phyloP scores from a whole-genome alignment of 2,113 vertebrate genomes.

The Tiliqua scincoides region DNA sequence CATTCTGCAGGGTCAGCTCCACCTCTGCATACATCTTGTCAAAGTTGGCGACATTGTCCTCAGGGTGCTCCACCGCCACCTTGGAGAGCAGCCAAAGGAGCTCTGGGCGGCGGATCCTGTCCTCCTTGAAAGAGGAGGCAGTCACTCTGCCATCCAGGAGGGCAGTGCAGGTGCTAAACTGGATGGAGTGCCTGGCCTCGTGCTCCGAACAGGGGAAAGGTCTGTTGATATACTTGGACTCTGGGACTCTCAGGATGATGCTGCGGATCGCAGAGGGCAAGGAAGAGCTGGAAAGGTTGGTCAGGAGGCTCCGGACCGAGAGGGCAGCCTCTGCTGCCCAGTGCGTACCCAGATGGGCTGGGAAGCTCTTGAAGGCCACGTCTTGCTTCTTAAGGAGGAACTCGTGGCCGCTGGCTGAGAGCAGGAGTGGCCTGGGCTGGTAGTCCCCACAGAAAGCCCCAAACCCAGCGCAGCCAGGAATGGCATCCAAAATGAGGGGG shows the following conservation, averaged over 20 bases:
- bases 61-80: conserved; percentile 84
- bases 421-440: conserved; percentile 69
- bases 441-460: conserved; percentile 86
- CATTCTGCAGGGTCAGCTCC: conserved; percentile 77
- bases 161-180: conserved; percentile 86
- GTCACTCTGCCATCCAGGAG: conserved; percentile 85
- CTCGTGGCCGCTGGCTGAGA: conserved; percentile 54
- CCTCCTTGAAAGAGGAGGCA: conserved; percentile 76
- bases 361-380: conserved; percentile 88
- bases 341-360: conserved; percentile 91
- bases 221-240: conserved; percentile 89
- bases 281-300: conserved; percentile 69
- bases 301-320: conserved; percentile 78
- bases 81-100: conserved; percentile 79
- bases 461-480: conserved; percentile 85
- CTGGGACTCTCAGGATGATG: conserved; percentile 83
- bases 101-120: conserved; percentile 75
- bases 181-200: conserved; percentile 89
- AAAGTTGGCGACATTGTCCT: conserved; percentile 86
- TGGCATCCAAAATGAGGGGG: conserved; percentile 79
- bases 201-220: conserved; percentile 88
- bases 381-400: conserved; percentile 89
- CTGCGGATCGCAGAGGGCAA: conserved; percentile 74
- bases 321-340: conserved; percentile 87
- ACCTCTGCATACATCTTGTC: conserved; percentile 87